A percentile compares a stretch with the other conserved stretches of the same genome.
Conservation (phyloP, 2,888 invertebrate genomes). For the Nemotelus pantherinus region DNA sequence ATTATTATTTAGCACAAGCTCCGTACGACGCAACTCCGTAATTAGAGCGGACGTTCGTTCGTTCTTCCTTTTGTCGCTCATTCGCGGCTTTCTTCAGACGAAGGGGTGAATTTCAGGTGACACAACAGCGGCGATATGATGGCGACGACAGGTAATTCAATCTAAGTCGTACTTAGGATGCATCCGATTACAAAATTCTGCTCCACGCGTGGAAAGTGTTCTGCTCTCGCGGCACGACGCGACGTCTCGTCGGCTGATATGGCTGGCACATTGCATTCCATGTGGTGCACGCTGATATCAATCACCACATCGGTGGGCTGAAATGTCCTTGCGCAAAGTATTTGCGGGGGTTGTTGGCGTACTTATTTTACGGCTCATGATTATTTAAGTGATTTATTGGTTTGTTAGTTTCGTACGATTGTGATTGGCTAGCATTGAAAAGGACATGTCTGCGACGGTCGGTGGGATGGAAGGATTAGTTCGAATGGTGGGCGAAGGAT, state of each 20-base stretch:
- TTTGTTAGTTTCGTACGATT: not conserved
- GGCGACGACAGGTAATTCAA: conserved; percentile 36
- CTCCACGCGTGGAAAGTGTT: conserved; percentile 12
- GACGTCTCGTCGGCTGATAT: not conserved
- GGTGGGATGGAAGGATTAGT: not conserved
- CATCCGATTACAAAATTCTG: conserved; percentile 37
- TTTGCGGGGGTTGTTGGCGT: too few relatives aligned
- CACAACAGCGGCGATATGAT: too few relatives aligned
- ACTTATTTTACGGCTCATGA: not conserved
- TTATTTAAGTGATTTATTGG: not conserved
- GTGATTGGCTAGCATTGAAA: not conserved
- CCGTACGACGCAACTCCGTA: conserved; percentile 20
- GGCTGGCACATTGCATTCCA: not conserved
- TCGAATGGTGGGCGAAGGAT: conserved; percentile 21
- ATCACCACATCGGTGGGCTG: too few relatives aligned
- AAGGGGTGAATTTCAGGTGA: conserved; percentile 29
- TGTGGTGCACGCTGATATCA: not conserved
- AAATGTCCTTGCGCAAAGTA: not conserved
- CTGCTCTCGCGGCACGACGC: not conserved
- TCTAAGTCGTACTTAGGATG: conserved; percentile 29
- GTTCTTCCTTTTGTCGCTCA: not conserved
- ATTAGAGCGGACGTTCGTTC: not conserved
- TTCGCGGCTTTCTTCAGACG: not conserved
- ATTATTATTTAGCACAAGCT: not conserved
- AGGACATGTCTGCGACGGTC: not conserved